Base-by-base conservation (phyloP, 2,888 invertebrate species). In the Limnephilus lunatus region DNA sequence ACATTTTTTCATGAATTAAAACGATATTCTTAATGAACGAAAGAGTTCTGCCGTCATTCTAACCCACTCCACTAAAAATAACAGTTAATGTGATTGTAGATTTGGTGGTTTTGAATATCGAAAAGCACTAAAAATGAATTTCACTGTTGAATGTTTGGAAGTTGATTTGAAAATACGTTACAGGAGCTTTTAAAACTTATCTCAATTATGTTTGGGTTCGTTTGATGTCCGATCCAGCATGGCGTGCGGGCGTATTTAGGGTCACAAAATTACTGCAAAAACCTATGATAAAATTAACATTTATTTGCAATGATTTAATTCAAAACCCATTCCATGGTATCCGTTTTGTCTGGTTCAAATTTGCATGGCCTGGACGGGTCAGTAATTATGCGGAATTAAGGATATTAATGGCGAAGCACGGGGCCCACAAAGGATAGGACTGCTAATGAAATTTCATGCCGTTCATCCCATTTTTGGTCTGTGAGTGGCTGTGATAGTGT, bases 331-430 rank as follows among this genome's bases (percentile, higher is more conserved):
- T 68, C 25, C n/a, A n/a, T 32, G 32, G 31, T 32, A 82, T 32
- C 30, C 82, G 15, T 82, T 32, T 82, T 15, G 30, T 53, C 19
- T 82, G n/a, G 82, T 86, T 90, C 86, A 85, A 86, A 92, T 92
- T 92, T 92, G 92, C 92, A 90, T 90, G 92, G 90, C 81, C 48
- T 81, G 86, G 92, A 92, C 92, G 87, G 87, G 87, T 87, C 87
- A 92, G 92, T 92, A 92, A 92, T 92, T 92, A 92, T 92, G 68
- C 90, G 90, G 92, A 87, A 90, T 92, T 92, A 90, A 88, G 87
- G 90, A 90, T 90, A 92, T 92, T 90, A 92, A 90, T 90, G 87
- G 90, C 53, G 3, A 53, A 90, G 83, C 83, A 83, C 87, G 90
- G 87, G 48, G 44, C 90, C 90, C 53, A 87, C 87, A 68, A 87